These are phyloP conservation scores for Drosophila nr. perissopoda DNA, from an alignment of 2,888 invertebrate species.

Conservation along the genomic window DNA sequence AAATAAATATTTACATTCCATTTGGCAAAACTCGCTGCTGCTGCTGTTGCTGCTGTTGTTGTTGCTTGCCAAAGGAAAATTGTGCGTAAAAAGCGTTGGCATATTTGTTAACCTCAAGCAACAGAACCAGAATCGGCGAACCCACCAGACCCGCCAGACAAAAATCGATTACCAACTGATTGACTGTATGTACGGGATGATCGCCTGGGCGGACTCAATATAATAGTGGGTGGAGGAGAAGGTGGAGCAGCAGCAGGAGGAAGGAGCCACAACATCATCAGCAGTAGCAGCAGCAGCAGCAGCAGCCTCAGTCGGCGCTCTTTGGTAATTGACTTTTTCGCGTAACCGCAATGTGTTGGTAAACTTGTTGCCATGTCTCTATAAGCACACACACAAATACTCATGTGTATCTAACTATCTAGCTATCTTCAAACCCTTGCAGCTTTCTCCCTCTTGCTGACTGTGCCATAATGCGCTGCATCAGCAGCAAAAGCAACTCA, in stretches of 20 bases:
- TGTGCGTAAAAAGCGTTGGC: conserved; percentile 77
- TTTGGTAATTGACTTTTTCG: conserved; percentile 79
- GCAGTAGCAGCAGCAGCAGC: not conserved
- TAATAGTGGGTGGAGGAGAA: conserved; percentile 13
- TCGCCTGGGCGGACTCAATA: conserved; percentile 31
- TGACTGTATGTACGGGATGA: conserved; percentile 56
- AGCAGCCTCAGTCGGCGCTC: conserved; percentile 24
- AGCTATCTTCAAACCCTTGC: conserved; percentile 3
- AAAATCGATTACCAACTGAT: conserved; percentile 78
- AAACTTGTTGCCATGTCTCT: conserved; percentile 73
- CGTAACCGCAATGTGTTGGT: conserved; percentile 79
- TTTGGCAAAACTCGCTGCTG: conserved; percentile 66
- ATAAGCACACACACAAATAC: conserved; percentile 5
- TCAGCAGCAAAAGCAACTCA: conserved; percentile 54
- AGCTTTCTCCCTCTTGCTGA: conserved; percentile 3
- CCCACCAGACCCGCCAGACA: conserved; percentile 54
- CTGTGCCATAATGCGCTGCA: conserved; percentile 63
- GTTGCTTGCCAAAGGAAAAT: conserved; percentile 68
- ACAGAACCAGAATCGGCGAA: conserved; percentile 43
- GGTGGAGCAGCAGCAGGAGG: conserved; percentile 7
- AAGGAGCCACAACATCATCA: not conserved
- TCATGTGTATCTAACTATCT: conserved; percentile 11
- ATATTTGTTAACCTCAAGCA: conserved; percentile 81
- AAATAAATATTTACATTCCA: conserved; percentile 81
- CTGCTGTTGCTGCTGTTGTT: not conserved